phyloP scores from a whole-genome alignment of 2,888 invertebrate species.

The Agriotes lineatus region DNA sequence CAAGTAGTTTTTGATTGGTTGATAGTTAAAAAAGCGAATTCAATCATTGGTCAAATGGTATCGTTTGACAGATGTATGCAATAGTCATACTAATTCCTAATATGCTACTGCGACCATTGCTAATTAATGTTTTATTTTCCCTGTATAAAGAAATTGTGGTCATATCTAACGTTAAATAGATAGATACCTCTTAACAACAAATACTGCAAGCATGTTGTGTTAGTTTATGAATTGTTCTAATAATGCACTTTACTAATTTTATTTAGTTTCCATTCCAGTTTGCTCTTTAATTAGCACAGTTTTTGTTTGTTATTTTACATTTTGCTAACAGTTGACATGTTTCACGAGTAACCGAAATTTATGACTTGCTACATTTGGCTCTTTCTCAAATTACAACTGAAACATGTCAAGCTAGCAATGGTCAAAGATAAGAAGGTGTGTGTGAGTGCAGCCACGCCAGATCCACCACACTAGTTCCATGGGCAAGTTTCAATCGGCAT shows the following conservation, averaged over 20 bases:
- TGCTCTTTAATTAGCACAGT: background rate
- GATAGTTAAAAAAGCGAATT: too few relatives aligned
- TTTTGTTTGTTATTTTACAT: slow-evolving; percentile 7
- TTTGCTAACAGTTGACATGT: slow-evolving; percentile 5
- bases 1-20: too few relatives aligned
- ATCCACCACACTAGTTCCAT: slow-evolving; percentile 17
- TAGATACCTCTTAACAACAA: too few relatives aligned
- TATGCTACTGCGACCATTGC: too few relatives aligned
- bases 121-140: too few relatives aligned
- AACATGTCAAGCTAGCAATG: slow-evolving; percentile 19
- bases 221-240: too few relatives aligned
- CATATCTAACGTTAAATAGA: too few relatives aligned
- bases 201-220: too few relatives aligned
- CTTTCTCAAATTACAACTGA: background rate
- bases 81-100: too few relatives aligned
- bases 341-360: slow-evolving; percentile 1
- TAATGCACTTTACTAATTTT: background rate
- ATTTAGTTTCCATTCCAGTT: background rate
- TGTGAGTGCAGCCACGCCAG: slow-evolving; percentile 37
- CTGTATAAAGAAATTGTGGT: too few relatives aligned
- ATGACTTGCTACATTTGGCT: background rate
- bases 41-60: too few relatives aligned
- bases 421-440: slow-evolving; percentile 36
- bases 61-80: too few relatives aligned
- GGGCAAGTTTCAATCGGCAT: slow-evolving; percentile 13